These are phyloP conservation scores for Pachycephus smyrnensis DNA, from an alignment of 2,888 invertebrate species.

Conservation along the genomic window DNA sequence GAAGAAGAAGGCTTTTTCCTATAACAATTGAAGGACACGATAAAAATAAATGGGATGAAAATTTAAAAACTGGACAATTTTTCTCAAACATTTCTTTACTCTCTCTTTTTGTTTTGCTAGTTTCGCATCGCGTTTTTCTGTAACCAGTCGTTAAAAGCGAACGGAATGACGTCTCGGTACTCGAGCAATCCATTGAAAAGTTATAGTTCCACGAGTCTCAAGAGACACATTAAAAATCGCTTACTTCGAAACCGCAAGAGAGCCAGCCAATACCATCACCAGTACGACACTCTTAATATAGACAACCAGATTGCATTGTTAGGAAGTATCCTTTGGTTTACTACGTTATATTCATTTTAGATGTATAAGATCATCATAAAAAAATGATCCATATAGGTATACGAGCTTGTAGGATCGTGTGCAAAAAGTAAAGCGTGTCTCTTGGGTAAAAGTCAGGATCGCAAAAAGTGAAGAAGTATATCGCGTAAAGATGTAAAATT, in stretches of 20 bases:
- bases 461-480: background rate
- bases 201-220: background rate
- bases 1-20: background rate
- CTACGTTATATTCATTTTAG: background rate
- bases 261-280: background rate
- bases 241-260: background rate
- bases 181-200: background rate
- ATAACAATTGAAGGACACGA: background rate
- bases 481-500: background rate
- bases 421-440: background rate
- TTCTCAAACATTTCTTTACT: background rate
- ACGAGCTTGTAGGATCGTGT: background rate
- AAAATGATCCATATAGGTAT: background rate
- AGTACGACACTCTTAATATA: background rate
- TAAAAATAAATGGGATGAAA: background rate
- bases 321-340: background rate
- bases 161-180: background rate
- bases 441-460: background rate
- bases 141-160: background rate
- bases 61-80: background rate
- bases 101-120: background rate
- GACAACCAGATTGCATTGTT: background rate
- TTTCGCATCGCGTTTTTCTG: background rate
- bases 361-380: background rate
- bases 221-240: background rate